Evolutionary conservation across 2,113 vertebrate species (phyloP).

Genomic region (Maccullochella peelii): DNA sequence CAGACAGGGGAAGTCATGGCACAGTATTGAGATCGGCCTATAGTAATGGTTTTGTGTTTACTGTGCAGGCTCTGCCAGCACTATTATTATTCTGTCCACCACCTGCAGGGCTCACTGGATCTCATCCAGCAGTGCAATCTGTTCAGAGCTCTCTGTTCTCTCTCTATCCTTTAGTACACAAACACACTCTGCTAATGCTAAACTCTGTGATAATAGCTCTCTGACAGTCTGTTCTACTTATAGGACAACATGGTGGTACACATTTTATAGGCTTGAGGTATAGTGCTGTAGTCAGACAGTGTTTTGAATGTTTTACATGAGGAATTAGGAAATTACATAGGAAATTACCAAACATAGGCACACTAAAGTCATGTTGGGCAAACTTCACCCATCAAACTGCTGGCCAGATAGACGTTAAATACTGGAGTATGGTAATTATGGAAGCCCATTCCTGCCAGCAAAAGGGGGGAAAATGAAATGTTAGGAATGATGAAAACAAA

Average conservation of each 20-base stretch:
- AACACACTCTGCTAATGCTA: conserved; percentile 32
- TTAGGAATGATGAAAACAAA: neutral
- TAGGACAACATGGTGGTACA: neutral
- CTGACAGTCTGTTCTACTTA: conserved; percentile 13
- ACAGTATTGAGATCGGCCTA: neutral
- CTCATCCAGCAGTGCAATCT: conserved; percentile 59
- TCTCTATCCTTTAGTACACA: neutral
- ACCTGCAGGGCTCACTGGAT: conserved; percentile 55
- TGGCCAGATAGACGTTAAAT: neutral
- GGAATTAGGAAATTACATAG: neutral
- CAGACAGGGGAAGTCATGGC: neutral
- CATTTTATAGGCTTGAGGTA: too few species aligned
- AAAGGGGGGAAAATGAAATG: neutral
- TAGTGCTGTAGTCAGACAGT: neutral
- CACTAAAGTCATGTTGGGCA: neutral
- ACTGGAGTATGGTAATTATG: neutral
- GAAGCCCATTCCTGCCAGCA: neutral
- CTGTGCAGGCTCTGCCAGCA: neutral
- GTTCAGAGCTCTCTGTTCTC: conserved; percentile 43
- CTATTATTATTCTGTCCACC: conserved; percentile 63
- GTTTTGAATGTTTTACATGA: neutral
- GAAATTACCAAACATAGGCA: neutral
- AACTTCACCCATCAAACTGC: neutral
- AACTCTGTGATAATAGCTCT: conserved; percentile 19
- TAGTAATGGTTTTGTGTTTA: neutral